Evolutionary conservation across 2,797 vertebrate species (phyloP), one percentile per base, ranked within the genome.

Genomic region (Protosalanx chinensis): DNA sequence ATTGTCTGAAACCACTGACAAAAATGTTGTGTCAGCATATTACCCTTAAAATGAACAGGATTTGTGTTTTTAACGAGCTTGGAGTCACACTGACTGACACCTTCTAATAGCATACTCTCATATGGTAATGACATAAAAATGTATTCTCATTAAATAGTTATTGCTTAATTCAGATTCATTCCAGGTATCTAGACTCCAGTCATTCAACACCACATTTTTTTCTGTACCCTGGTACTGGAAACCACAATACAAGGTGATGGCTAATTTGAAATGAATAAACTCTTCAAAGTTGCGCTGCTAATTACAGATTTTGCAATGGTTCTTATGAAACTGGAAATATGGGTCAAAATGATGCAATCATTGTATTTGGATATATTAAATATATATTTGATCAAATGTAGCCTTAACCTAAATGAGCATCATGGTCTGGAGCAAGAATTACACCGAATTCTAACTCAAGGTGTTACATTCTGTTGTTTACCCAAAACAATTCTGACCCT

Each of bases 361-460:
- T 88, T 87, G 87, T 88, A 87, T 87, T 87, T 88, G 78, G 67
- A 85, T 86, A 85, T 81, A 70, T 27, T 68, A 73, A 78, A 83
- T 84, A 81, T 79, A 82, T n/a, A 3, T 33, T 41, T 12, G 37
- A 37, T 64, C 7, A 6, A 46, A 46, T 46, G 12, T 13, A 46
- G 41, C 41, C 41, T 46, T 46, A 12, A 46, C 41, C 10, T 12
- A 13, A 46, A 46, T 46, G 41, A 41, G 37, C 37, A 41, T 41
- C 37, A 41, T 12, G 37, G 37, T 41, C 37, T 12, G 2, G 1
- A 10, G 37, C 8, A 10, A 12, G 37, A 41, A 41, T 41, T 41
- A 41, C 37, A 13, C 41, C 41, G 8, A 46, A 46, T 46, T 46
- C 10, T 46, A 46, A 46, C 41, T 46, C 41, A 13, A 46, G 41